Evolutionary conservation across 1,140 invertebrate species (phyloP).

Genomic region (Littorina saxatilis): DNA sequence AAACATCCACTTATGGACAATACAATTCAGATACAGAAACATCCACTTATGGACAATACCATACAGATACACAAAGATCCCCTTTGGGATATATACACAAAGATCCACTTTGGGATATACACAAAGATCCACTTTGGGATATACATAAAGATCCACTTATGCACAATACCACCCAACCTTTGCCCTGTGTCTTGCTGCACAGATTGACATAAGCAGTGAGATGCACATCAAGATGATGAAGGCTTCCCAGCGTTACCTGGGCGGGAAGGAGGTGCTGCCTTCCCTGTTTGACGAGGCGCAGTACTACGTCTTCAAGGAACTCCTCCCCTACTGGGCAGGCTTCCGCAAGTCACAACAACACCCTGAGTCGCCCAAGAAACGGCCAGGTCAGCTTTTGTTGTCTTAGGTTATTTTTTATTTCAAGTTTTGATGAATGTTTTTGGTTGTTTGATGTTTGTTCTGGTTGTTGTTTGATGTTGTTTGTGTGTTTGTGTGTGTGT

Average conservation of each 20-base stretch:
- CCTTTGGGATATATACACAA: too few relatives aligned
- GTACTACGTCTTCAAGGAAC: constrained; percentile 72
- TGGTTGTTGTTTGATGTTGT: too few relatives aligned
- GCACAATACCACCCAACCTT: too few relatives aligned
- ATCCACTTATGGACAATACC: too few relatives aligned
- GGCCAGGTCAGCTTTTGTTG: constrained; percentile 58
- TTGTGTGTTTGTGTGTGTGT: too few relatives aligned
- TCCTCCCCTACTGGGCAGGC: constrained; percentile 75
- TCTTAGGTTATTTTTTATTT: not conserved
- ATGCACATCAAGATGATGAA: constrained; percentile 69
- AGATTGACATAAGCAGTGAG: constrained; percentile 72
- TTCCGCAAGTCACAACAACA: constrained; percentile 60
- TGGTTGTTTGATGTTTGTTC: not conserved
- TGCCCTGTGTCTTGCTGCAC: constrained; percentile 10
- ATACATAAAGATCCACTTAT: too few relatives aligned
- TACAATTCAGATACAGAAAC: too few relatives aligned
- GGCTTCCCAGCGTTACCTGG: constrained; percentile 64
- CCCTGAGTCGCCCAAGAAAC: constrained; percentile 62
- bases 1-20: too few relatives aligned
- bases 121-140: too few relatives aligned
- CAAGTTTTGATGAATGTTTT: not conserved
- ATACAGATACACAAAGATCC: too few relatives aligned
- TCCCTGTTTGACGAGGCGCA: constrained; percentile 75
- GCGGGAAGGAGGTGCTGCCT: constrained; percentile 69
- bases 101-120: too few relatives aligned